Base-by-base conservation (phyloP, 2,888 invertebrate genomes). In the Coenonympha arcania region DNA sequence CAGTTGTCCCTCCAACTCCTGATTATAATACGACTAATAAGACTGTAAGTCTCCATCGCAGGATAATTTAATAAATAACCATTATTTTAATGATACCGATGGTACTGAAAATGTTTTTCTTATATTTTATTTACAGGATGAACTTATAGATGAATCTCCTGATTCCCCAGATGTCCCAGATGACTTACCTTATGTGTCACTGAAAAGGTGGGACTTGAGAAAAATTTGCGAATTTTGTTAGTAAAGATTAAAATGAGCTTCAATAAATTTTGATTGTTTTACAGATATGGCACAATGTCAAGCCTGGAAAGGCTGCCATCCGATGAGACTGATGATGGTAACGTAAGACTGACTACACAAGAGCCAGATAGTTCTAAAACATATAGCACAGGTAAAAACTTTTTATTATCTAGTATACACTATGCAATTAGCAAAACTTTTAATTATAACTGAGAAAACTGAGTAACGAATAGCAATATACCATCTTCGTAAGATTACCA, bases 1-100 rank as follows among this genome's bases (percentile, higher is more conserved):
- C 93, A 37, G 90, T 93, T 53, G 88, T 92, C 50, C 93, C 93
- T 51, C 92, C 93, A 18, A 93, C 93, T 1, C 92, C 93, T 2
- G 92, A 93, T 62, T 80, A 74, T 59, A 84, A 78, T 62, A 68
- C 73, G 58, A 66, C 66, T 61, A 76, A 79, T 75, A 80, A 82
- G 74, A 84, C 82, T 79, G 80, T 84, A 65, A 83, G 87, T 75
- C 47, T 40, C 33, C 44, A 19, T 47, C n/a, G n/a, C n/a, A n/a
- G 31, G 31, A 37, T 28, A 26, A 41, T n/a, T 16, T 45, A 16
- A 15, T 11, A 11, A 18, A 45, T 5, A 3, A 1, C 31, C 5
- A 13, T 42, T 13, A 13, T 43, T 48, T 18, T n/a, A n/a, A n/a
- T n/a, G n/a, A n/a, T n/a, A n/a, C n/a, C n/a, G n/a, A n/a, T n/a